phyloP scores from a whole-genome alignment of 92 coral and sea anemone genomes.

The Parazoanthus darwini region DNA sequence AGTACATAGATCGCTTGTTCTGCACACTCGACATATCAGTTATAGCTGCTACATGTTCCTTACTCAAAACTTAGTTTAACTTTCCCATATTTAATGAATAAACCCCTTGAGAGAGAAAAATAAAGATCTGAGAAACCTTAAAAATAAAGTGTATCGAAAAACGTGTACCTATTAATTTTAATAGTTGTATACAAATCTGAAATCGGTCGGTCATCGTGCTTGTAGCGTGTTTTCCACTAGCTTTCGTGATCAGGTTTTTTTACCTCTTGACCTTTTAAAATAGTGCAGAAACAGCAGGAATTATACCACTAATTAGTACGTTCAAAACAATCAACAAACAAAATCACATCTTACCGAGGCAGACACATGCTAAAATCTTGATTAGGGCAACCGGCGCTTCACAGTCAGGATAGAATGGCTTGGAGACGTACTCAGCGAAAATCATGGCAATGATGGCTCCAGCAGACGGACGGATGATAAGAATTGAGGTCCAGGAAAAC shows the following conservation, averaged over 20 bases:
- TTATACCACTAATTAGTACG: background rate
- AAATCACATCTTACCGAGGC: constrained; percentile 76
- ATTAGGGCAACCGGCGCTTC: constrained; percentile 66
- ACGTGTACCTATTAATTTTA: background rate
- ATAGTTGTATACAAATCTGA: background rate
- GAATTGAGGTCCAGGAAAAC: constrained; percentile 92
- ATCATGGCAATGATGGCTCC: constrained; percentile 90
- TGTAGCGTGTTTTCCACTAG: constrained; percentile 13
- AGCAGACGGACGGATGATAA: constrained; percentile 92
- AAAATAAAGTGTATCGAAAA: background rate
- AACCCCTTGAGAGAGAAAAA: background rate
- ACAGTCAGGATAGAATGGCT: constrained; percentile 90
- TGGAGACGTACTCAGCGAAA: constrained; percentile 94
- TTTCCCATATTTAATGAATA: background rate
- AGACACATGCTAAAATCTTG: constrained; percentile 86
- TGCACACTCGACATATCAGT: background rate
- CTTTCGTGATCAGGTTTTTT: too few species aligned
- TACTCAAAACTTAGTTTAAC: background rate
- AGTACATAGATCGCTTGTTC: background rate
- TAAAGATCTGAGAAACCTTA: too few species aligned
- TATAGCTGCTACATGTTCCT: too few species aligned
- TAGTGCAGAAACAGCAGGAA: background rate
- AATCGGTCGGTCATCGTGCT: background rate
- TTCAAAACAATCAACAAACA: background rate
- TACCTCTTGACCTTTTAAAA: background rate